phyloP scores from a whole-genome alignment of 2,797 vertebrate genomes.

The Telmatherina bonti region DNA sequence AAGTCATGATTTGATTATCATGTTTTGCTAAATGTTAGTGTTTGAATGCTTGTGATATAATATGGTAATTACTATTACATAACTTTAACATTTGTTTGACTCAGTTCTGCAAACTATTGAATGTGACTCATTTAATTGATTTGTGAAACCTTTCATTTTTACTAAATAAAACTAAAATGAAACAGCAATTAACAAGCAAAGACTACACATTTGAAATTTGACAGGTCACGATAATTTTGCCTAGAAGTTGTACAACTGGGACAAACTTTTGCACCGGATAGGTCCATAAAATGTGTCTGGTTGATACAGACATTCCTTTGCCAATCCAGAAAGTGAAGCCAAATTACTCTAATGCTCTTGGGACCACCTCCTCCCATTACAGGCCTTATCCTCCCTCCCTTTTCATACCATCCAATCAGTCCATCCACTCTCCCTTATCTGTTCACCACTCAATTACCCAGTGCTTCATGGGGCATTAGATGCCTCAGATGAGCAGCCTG shows the following conservation, averaged over 20 bases:
- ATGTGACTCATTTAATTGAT: not conserved
- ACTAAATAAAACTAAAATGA: not conserved
- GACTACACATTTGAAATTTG: not conserved
- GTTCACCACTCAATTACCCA: slow-evolving; percentile 80
- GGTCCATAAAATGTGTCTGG: slow-evolving; percentile 57
- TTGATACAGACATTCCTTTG: slow-evolving; percentile 73
- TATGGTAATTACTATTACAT: not conserved
- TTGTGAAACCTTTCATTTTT: not conserved
- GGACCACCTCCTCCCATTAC: slow-evolving; percentile 52
- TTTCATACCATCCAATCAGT: slow-evolving; percentile 77
- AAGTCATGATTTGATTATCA: not conserved
- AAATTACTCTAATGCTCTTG: slow-evolving; percentile 74
- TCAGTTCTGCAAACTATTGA: not conserved
- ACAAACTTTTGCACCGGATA: not conserved
- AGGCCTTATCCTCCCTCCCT: slow-evolving; percentile 39
- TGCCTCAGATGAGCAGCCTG: slow-evolving; percentile 67
- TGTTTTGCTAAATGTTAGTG: not conserved
- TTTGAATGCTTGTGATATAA: not conserved
- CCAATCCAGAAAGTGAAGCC: slow-evolving; percentile 68
- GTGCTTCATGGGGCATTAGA: slow-evolving; percentile 67
- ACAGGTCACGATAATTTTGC: not conserved
- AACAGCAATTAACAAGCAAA: not conserved
- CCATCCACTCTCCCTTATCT: slow-evolving; percentile 81
- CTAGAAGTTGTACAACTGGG: not conserved
- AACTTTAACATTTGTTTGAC: not conserved